Conservation (phyloP, 2,888 invertebrate genomes). For the Dryobotodes eremita region DNA sequence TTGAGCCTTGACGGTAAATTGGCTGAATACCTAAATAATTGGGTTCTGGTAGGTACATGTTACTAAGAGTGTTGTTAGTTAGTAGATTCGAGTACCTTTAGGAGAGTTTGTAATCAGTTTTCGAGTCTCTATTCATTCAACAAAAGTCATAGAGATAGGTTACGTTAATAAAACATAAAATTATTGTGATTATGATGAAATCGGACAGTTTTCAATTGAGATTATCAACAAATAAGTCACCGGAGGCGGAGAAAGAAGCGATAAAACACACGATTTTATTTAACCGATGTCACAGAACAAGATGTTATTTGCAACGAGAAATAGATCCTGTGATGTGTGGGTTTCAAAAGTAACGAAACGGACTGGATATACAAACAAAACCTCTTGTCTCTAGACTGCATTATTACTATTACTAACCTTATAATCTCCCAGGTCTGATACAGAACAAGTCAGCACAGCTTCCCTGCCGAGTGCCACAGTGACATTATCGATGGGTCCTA, state of each 20-base stretch:
- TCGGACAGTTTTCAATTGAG: neutral
- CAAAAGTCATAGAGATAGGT: neutral
- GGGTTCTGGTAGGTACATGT: neutral
- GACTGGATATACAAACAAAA: neutral
- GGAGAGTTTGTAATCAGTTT: neutral
- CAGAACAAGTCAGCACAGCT: conserved; percentile 93
- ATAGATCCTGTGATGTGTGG: neutral
- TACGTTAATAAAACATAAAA: neutral
- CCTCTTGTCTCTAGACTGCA: neutral
- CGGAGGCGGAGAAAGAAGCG: too few relatives aligned
- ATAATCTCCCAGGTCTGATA: conserved; percentile 93
- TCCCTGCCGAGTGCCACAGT: conserved; percentile 94
- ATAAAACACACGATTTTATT: too few relatives aligned
- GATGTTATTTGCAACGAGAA: too few relatives aligned
- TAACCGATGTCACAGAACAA: neutral
- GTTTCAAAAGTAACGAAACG: neutral
- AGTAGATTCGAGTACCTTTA: neutral
- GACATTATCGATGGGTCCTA: conserved; percentile 93
- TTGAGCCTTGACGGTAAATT: conserved; percentile 24
- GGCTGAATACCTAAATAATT: conserved; percentile 1
- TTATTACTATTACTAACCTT: conserved; percentile 89
- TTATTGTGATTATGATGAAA: neutral
- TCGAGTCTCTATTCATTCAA: neutral
- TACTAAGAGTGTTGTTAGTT: neutral
- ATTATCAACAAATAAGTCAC: neutral